Percentiles rank a stretch among this genome's conserved stretches.
These are phyloP conservation scores for Sinella curviseta DNA, from an alignment of 1,140 invertebrate species.

Conservation along the genomic window DNA sequence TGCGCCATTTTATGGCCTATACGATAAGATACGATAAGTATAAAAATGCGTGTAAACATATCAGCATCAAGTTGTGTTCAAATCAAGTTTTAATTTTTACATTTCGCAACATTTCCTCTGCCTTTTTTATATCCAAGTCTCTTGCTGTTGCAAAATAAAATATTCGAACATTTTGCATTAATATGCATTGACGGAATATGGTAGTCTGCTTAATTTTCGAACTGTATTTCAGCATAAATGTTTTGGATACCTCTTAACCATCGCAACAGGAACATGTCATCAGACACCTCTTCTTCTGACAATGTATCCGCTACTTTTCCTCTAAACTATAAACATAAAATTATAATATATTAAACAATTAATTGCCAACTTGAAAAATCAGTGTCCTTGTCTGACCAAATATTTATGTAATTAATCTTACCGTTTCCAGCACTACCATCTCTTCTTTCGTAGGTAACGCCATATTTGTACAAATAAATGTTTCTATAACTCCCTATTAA, in stretches of 20 bases:
- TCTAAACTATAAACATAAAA: neutral
- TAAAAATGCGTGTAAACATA: neutral
- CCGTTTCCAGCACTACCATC: neutral
- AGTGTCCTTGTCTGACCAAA: too few relatives aligned
- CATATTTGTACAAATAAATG: neutral
- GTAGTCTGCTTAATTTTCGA: neutral
- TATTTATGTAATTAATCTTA: too few relatives aligned
- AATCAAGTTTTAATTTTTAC: constrained; percentile 1
- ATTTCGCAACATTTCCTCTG: constrained; percentile 44
- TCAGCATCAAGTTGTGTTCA: neutral
- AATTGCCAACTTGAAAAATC: too few relatives aligned
- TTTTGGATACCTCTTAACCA: neutral
- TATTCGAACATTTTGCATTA: neutral
- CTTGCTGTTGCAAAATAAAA: constrained; percentile 28
- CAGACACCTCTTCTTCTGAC: neutral
- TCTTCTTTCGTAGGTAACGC: neutral
- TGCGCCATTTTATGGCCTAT: neutral
- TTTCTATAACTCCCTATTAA: neutral
- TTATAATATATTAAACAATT: too few relatives aligned
- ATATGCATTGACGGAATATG: too few relatives aligned
- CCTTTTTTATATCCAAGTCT: constrained; percentile 43
- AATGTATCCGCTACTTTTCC: neutral
- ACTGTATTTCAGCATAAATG: neutral
- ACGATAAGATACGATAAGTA: too few relatives aligned
- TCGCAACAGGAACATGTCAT: constrained; percentile 6